Evolutionary conservation across 2,113 vertebrate genomes (phyloP).

Genomic region (Megatriorchis doriae): DNA sequence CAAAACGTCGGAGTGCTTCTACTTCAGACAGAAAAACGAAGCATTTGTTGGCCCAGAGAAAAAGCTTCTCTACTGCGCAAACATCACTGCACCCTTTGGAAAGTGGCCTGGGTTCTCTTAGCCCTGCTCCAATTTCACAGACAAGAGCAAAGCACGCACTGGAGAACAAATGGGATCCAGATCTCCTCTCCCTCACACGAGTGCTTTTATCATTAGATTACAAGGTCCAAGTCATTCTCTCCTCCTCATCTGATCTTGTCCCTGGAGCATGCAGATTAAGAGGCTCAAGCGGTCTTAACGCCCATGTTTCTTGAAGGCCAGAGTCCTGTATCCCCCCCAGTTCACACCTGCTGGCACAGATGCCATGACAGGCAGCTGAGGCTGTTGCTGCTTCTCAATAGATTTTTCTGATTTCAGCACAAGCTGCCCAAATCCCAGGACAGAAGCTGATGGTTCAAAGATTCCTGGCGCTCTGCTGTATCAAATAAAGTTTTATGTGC

Average conservation of each 20-base stretch:
- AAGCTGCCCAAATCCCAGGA: background rate
- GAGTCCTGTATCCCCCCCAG: background rate
- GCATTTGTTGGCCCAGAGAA: background rate
- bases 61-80: background rate
- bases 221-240: background rate
- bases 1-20: background rate
- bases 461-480: background rate
- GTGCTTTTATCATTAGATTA: background rate
- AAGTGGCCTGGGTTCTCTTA: background rate
- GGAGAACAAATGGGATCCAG: background rate
- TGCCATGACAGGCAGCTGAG: background rate
- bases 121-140: background rate
- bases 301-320: background rate
- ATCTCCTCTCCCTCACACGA: background rate
- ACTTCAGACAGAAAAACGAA: background rate
- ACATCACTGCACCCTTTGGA: background rate
- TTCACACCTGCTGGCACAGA: background rate
- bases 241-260: background rate
- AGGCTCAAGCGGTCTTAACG: background rate
- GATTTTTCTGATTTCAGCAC: background rate
- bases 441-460: background rate
- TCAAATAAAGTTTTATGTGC: background rate
- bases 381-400: background rate
- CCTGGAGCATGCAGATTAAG: background rate
- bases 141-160: background rate